Evolutionary conservation across 37 sponge, comb jelly and placozoan species (phyloP).

Genomic region (Agelas oroides): DNA sequence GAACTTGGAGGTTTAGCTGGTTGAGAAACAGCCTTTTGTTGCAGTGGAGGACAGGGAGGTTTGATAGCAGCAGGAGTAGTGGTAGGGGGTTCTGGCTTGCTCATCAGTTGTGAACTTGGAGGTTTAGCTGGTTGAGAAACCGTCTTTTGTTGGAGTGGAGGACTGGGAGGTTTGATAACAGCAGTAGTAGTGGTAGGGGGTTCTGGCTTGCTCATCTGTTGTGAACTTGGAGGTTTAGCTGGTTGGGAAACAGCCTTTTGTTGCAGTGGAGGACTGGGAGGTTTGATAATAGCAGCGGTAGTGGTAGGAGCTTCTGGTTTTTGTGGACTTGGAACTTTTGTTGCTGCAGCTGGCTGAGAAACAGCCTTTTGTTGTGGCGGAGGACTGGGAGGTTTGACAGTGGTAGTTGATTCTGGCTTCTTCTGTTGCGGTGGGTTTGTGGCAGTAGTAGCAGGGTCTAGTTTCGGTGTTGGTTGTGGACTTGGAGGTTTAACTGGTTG

Average conservation of each 20-base stretch:
- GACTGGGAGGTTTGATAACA: no score
- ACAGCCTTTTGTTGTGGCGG: no score
- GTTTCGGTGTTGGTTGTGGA: no score
- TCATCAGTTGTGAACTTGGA: not conserved
- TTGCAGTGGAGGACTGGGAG: no score
- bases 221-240: not conserved
- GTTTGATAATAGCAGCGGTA: no score
- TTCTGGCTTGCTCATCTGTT: not conserved
- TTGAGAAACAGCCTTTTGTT: not conserved
- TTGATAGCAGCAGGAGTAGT: not conserved
- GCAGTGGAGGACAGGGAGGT: not conserved
- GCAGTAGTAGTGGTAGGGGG: not conserved
- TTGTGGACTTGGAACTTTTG: not conserved
- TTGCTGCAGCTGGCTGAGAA: not conserved
- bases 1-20: not conserved
- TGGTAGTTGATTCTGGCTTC: not conserved
- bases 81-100: not conserved
- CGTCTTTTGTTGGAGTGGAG: no score
- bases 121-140: no score
- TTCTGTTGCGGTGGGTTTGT: not conserved
- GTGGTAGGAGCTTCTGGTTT: conserved; percentile 6
- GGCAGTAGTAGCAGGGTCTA: not conserved
- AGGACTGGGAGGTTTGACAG: not conserved
- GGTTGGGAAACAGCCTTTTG: no score
- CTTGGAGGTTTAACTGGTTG: conserved; percentile 15